A percentile compares a stretch with the other conserved stretches of the same genome.
phyloP scores from a whole-genome alignment of 2,113 vertebrate species.

The Myrmecophaga tridactyla region DNA sequence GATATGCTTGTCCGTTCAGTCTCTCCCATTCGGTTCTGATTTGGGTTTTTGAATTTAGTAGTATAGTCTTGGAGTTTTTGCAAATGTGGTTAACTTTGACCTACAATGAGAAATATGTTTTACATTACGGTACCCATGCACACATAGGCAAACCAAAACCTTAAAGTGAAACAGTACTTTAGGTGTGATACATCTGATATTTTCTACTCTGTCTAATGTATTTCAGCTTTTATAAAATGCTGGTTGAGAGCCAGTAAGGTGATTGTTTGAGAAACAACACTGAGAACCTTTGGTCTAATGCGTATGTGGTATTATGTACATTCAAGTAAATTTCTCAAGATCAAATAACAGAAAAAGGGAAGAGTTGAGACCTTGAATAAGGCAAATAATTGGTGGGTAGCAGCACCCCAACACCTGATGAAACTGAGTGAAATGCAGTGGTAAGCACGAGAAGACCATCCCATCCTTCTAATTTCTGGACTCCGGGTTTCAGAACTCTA shows the following conservation, averaged over 20 bases:
- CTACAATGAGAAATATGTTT: neutral
- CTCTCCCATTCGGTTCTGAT: neutral
- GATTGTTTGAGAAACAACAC: neutral
- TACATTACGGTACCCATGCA: neutral
- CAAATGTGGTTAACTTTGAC: neutral
- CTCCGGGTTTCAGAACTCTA: neutral
- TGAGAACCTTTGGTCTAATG: neutral
- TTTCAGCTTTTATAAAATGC: neutral
- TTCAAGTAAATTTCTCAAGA: neutral
- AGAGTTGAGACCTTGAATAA: neutral
- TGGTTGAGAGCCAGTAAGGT: neutral
- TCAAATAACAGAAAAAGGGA: constrained; percentile 11
- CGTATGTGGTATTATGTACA: neutral
- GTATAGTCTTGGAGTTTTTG: neutral
- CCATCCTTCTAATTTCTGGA: neutral
- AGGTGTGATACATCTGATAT: neutral
- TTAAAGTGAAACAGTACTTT: neutral
- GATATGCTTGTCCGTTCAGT: neutral
- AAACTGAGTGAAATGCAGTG: neutral
- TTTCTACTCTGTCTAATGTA: neutral
- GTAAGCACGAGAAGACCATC: neutral
- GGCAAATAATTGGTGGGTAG: neutral
- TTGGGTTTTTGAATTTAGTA: neutral
- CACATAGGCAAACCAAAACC: neutral
- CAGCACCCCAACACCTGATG: neutral